Conservation (phyloP, 2,888 invertebrate species). For the Sclerodermus sp. region DNA sequence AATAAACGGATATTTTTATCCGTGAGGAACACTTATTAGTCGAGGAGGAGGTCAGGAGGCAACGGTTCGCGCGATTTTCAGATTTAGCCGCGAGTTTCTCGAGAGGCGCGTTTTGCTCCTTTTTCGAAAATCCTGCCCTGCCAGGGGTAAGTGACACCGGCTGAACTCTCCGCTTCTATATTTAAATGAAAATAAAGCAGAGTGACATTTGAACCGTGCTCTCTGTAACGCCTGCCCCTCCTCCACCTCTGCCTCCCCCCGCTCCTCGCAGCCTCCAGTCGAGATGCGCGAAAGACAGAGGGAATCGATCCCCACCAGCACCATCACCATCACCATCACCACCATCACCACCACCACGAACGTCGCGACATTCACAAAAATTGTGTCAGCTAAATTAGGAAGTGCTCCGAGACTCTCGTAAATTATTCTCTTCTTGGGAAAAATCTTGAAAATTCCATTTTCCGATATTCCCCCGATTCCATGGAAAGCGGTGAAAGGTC, state of each 20-base stretch:
- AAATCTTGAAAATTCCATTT: too few species aligned
- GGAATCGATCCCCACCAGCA: too few species aligned
- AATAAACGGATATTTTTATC: too few species aligned
- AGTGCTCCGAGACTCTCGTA: too few species aligned
- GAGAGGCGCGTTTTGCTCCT: background rate
- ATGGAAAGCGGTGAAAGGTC: too few species aligned
- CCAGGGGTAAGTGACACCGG: constrained; percentile 54
- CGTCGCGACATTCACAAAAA: constrained; percentile 35
- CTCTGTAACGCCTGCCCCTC: constrained; percentile 13
- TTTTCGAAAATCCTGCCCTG: constrained; percentile 27
- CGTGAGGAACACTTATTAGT: too few species aligned
- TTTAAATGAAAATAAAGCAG: constrained; percentile 56
- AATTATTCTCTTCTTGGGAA: too few species aligned
- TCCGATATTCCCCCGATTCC: too few species aligned
- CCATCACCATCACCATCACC: constrained; percentile 17
- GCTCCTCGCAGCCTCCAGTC: background rate
- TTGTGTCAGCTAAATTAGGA: constrained; percentile 41
- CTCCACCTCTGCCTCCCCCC: constrained; percentile 1
- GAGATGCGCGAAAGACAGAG: background rate
- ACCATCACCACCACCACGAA: constrained; percentile 11
- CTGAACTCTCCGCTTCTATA: constrained; percentile 55
- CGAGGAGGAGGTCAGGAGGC: too few species aligned
- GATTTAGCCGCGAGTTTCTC: too few species aligned
- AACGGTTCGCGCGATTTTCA: too few species aligned
- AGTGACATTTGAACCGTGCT: constrained; percentile 47